phyloP scores from a whole-genome alignment of 2,888 invertebrate species.

The Lepas anatifera region DNA sequence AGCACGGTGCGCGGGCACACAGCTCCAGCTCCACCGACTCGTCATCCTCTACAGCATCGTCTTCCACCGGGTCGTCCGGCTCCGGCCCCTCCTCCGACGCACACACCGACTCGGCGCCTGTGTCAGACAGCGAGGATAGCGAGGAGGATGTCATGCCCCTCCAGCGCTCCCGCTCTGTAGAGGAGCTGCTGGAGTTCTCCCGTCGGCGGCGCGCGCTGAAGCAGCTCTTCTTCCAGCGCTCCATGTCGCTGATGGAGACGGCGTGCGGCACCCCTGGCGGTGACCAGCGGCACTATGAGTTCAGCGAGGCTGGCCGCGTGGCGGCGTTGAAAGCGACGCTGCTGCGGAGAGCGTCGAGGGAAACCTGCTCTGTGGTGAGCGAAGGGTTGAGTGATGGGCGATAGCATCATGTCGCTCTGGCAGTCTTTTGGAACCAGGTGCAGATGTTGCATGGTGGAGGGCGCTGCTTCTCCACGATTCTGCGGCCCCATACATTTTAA shows the following conservation, averaged over 20 bases:
- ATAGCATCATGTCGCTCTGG: too few relatives aligned
- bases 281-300: background rate
- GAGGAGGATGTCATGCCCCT: background rate
- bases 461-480: too few relatives aligned
- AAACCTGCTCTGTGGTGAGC: too few relatives aligned
- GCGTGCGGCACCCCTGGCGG: background rate
- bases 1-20: background rate
- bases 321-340: background rate
- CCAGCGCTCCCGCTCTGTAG: constrained; percentile 1
- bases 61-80: background rate
- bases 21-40: constrained; percentile 6
- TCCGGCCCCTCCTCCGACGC: background rate
- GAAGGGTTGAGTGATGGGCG: too few relatives aligned
- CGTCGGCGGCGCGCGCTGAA: background rate
- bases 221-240: constrained; percentile 6
- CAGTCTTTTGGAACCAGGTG: too few relatives aligned
- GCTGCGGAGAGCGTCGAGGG: background rate
- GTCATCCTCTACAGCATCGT: background rate
- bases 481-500: too few relatives aligned
- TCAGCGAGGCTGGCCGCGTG: background rate
- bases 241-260: background rate
- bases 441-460: too few relatives aligned
- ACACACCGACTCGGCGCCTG: background rate
- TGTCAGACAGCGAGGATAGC: background rate
- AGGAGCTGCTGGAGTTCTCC: background rate